A percentile compares a stretch with the other conserved stretches of the same genome.
Conservation (phyloP, 1,140 invertebrate genomes). For the Drosophila pseudoananassae region DNA sequence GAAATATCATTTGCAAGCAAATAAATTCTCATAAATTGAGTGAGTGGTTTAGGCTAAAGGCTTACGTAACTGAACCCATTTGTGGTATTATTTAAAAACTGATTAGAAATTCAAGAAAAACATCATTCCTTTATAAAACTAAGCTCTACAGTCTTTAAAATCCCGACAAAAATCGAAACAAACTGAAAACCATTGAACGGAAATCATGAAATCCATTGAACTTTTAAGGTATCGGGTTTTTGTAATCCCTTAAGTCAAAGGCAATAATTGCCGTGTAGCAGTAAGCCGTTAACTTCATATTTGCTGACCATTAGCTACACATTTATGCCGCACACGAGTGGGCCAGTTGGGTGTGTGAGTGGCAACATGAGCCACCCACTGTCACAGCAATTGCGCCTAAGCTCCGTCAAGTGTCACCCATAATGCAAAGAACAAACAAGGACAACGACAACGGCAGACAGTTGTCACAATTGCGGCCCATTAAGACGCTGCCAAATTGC, state of each 20-base stretch:
- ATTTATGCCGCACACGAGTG: conserved; percentile 42
- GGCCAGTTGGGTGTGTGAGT: not conserved
- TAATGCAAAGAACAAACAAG: conserved; percentile 59
- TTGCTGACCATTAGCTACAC: conserved; percentile 76
- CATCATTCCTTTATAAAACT: too few species aligned
- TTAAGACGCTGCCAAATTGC: conserved; percentile 74
- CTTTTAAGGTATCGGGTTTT: conserved; percentile 2
- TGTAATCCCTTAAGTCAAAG: conserved; percentile 8
- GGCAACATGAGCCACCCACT: conserved; percentile 22
- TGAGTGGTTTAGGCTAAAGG: not conserved
- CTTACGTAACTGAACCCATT: not conserved
- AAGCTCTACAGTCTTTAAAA: too few species aligned
- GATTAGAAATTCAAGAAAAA: not conserved
- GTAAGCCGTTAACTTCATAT: conserved; percentile 77
- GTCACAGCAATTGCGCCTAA: conserved; percentile 75
- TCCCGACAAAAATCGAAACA: not conserved
- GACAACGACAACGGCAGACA: conserved; percentile 52
- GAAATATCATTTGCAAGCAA: conserved; percentile 14
- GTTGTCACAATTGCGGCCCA: conserved; percentile 67
- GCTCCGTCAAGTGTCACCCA: conserved; percentile 76
- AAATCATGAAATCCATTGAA: conserved; percentile 3
- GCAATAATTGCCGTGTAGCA: conserved; percentile 56
- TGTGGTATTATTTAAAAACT: not conserved
- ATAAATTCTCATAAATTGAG: conserved; percentile 3
- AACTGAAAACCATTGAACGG: not conserved